Evolutionary conservation across 2,797 vertebrate species (phyloP), one percentile per base, ranked within the genome.

Genomic region (Coluber constrictor): DNA sequence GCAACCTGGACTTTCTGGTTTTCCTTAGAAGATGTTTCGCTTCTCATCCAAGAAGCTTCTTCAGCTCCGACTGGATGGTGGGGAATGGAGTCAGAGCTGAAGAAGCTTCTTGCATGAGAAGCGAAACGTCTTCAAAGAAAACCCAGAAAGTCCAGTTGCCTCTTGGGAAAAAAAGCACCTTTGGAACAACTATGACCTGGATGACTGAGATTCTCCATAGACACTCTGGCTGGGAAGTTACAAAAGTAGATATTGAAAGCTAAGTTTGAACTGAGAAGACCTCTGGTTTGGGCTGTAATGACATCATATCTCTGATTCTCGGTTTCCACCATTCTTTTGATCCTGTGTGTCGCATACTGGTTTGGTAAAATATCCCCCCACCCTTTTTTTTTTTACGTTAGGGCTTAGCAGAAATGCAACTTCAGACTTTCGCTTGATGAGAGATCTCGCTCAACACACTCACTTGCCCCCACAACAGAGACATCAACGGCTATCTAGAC

Each of bases 361-460:
- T 88, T 74, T 74, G 16, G n/a, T 74, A 90, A 90, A 63, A 66
- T 66, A n/a, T 0, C 61, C 27, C 11, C 61, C 91, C 90, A 43
- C 43, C 27, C 0, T 54, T 57, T 92, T 29, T 54, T 20, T 25
- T 60, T 93, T 4, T 2, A 74, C 90, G 7, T 59, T 59, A 97
- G 97, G 97, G 16, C 90, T 97, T 88, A 92, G 90, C 16, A 91
- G 61, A 37, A 93, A 66, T 56, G 96, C 95, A 12, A 92, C 89
- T 32, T 95, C 96, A 32, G 95, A 97, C 92, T 97, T 97, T 93
- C 96, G 91, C 0, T 43, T 97, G 92, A 97, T 97, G 97, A 97
- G 95, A 91, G 96, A 96, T 54, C 93, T 97, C 74, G 94, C 96
- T 27, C 70, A 95, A 56, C 94, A 97, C 87, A 97, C 86, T 0